phyloP scores from a whole-genome alignment of 2,888 invertebrate genomes.

The Pinctada fucata region DNA sequence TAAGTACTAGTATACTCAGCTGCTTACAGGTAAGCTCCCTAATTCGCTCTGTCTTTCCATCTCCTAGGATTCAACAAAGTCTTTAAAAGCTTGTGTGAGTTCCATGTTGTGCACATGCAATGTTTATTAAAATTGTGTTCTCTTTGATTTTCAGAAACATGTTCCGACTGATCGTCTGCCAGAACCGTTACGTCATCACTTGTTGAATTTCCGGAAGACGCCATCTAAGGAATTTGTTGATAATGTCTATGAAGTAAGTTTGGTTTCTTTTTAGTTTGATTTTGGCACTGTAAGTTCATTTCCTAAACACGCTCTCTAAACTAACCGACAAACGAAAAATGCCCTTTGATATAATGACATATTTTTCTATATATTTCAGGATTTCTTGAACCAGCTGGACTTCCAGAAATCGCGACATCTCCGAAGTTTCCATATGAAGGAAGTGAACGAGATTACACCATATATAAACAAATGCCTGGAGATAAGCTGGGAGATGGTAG shows the following conservation, averaged over 20 bases:
- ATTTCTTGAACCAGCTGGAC: constrained; percentile 57
- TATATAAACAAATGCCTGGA: constrained; percentile 55
- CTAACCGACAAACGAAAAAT: no score
- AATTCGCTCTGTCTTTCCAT: no score
- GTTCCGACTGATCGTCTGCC: constrained; percentile 29
- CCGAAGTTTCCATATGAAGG: constrained; percentile 52
- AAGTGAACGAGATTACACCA: constrained; percentile 52
- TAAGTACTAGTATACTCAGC: constrained; percentile 3
- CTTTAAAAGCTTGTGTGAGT: no score
- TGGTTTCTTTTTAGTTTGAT: background rate
- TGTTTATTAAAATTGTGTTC: no score
- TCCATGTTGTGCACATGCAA: no score
- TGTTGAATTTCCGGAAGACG: constrained; percentile 33
- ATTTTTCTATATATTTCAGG: constrained; percentile 37
- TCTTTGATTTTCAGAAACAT: constrained; percentile 11
- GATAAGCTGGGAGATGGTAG: constrained; percentile 56
- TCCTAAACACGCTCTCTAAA: no score
- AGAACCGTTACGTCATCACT: constrained; percentile 26
- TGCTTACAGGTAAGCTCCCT: no score
- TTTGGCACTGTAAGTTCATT: background rate
- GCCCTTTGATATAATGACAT: no score
- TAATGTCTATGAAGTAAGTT: constrained; percentile 36
- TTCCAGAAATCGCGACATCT: constrained; percentile 57
- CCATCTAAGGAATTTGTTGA: constrained; percentile 36
- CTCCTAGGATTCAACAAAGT: no score